Conservation (phyloP, 2,888 invertebrate genomes). For the Acrocyrtus sp. region DNA sequence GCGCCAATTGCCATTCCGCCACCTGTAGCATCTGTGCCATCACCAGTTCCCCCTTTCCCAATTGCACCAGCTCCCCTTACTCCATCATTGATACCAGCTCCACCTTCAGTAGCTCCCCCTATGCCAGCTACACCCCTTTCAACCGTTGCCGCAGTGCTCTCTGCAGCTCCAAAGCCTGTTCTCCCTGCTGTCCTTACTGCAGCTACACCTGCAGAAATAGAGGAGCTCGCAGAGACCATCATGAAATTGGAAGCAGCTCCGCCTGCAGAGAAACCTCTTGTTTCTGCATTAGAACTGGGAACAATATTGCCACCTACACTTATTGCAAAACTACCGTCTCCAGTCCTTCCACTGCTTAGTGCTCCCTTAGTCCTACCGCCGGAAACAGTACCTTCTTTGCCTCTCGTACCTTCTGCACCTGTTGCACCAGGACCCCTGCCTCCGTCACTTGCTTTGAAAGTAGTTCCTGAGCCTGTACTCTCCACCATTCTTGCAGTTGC, state of each 20-base stretch:
- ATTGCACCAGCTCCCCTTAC: not conserved
- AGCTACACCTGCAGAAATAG: not conserved
- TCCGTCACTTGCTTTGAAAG: too few species aligned
- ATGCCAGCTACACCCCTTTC: not conserved
- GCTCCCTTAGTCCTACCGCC: not conserved
- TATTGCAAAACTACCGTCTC: not conserved
- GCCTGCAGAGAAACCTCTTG: not conserved
- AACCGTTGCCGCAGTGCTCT: not conserved
- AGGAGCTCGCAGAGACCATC: not conserved
- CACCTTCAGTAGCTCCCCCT: not conserved
- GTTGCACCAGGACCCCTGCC: too few species aligned
- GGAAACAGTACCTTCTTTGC: not conserved
- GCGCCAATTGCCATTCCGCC: not conserved
- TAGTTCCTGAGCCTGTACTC: not conserved
- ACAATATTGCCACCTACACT: conserved; percentile 5
- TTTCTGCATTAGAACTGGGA: not conserved
- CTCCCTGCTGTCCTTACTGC: not conserved
- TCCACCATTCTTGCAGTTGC: not conserved
- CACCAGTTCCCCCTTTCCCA: not conserved
- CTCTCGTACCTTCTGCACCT: too few species aligned
- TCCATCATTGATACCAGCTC: not conserved
- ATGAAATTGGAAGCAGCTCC: conserved; percentile 4
- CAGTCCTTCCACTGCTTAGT: not conserved
- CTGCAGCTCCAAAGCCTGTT: not conserved
- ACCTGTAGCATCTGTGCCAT: not conserved